Evolutionary conservation across 2,888 invertebrate genomes (phyloP).

Genomic region (Dasysyrphus tricinctus): DNA sequence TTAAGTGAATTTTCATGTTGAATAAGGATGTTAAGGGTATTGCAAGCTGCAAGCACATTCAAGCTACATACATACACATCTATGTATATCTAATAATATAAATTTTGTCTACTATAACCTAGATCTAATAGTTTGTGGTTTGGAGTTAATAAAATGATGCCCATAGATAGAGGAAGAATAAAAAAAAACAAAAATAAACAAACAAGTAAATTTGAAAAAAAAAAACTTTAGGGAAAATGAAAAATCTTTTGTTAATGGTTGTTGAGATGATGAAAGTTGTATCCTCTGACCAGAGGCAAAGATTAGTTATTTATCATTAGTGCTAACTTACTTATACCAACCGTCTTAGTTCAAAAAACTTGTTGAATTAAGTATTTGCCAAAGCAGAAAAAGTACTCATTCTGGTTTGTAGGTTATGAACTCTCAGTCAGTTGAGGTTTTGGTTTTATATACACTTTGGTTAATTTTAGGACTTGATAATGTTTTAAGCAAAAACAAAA

Average conservation of each 20-base stretch:
- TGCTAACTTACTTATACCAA: not conserved
- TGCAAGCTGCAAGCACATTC: not conserved
- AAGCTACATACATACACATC: not conserved
- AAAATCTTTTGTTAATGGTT: not conserved
- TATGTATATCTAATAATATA: not conserved
- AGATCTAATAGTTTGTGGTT: not conserved
- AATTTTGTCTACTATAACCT: not conserved
- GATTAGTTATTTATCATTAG: not conserved
- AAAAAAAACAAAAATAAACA: not conserved
- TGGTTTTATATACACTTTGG: not conserved
- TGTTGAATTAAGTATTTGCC: not conserved
- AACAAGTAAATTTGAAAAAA: not conserved
- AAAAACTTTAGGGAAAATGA: not conserved
- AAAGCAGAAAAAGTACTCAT: not conserved
- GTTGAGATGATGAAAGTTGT: conserved; percentile 2
- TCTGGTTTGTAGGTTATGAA: not conserved
- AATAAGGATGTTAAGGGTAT: conserved; percentile 27
- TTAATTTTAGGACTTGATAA: too few species aligned
- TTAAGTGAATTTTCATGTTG: conserved; percentile 71
- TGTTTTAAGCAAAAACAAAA: too few species aligned
- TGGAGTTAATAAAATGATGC: not conserved
- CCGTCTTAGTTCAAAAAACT: not conserved
- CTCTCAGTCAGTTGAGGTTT: not conserved
- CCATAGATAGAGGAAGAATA: not conserved
- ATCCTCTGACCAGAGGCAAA: not conserved